Conservation (phyloP, 2,113 vertebrate species). For the Platysternon megacephalum region DNA sequence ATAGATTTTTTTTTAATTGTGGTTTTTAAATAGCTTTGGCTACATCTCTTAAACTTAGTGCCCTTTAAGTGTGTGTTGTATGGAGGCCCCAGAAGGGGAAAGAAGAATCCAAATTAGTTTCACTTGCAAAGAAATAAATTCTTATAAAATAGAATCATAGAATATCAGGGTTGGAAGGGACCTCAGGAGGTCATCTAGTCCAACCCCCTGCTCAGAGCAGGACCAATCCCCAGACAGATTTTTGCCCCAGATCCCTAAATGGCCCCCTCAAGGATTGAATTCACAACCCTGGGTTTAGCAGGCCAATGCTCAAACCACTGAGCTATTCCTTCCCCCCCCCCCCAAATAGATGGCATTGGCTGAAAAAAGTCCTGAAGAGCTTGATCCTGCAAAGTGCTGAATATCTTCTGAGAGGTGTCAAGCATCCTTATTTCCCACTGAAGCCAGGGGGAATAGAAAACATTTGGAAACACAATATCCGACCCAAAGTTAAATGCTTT, state of each 20-base stretch:
- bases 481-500: rapidly evolving
- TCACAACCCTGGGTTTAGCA: too few species aligned
- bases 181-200: too few species aligned
- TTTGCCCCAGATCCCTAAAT: too few species aligned
- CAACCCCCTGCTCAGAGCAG: too few species aligned
- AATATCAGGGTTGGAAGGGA: too few species aligned
- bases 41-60: conserved; percentile 14
- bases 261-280: too few species aligned
- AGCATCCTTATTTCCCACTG: not conserved
- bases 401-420: rapidly evolving
- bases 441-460: not conserved
- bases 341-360: not conserved
- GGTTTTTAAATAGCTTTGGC: conserved; percentile 53
- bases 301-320: too few species aligned
- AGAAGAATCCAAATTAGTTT: not conserved
- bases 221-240: too few species aligned
- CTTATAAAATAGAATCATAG: not conserved
- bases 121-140: not conserved
- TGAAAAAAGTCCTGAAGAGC: not conserved
- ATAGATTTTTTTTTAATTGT: not conserved
- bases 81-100: conserved; percentile 35
- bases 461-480: too few species aligned
- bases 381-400: rapidly evolving
- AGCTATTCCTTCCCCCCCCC: too few species aligned
- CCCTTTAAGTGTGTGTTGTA: not conserved